Evolutionary conservation across 2,888 invertebrate genomes (phyloP), one percentile per base, ranked within the genome.

Genomic region (Tricholauxania praeusta): DNA sequence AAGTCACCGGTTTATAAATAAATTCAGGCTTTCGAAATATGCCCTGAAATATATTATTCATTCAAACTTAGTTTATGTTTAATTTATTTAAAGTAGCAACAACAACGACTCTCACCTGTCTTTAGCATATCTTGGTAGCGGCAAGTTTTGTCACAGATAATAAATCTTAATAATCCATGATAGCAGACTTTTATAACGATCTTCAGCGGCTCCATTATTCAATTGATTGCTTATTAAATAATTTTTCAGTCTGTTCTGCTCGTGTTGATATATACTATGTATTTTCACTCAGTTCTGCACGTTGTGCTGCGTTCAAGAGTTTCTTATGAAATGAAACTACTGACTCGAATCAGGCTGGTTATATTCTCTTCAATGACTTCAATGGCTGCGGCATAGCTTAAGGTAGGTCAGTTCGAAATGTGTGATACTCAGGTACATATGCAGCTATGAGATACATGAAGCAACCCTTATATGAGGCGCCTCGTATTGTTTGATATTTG

Each of bases 111-210:
- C 28, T 78, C 76, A 85, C 85, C 83, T 71, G 78, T 78, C n/a
- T 72, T 76, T 4, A 85, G 77, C n/a, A 86, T 78, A 17, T 82
- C 79, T 4, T 81, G 80, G 63, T 82, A 85, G 28, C 75, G 53
- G 47, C 70, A 70, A 15, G 48, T 71, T n/a, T 53, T 3, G 57
- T 71, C 72, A 53, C 70, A 77, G 7, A 65, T 28, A 22, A 79
- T 73, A 1, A 53, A 64, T 0, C 71, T 48, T 2, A 77, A 67
- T 28, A 74, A 60, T 17, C 77, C 77, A 60, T 75, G 76, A 65
- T 78, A 78, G 55, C 74, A 75, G 47, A 79, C 63, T 73, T 75
- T 79, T 12, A 79, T n/a, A 62, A 52, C 72, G 74, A 76, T 73
- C 49, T 68, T 70, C 39, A 60, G 12, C 15, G n/a, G 10, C 2